Evolutionary conservation across 2,888 invertebrate genomes (phyloP), one percentile per base, ranked within the genome.

Genomic region (Leucoma salicis): DNA sequence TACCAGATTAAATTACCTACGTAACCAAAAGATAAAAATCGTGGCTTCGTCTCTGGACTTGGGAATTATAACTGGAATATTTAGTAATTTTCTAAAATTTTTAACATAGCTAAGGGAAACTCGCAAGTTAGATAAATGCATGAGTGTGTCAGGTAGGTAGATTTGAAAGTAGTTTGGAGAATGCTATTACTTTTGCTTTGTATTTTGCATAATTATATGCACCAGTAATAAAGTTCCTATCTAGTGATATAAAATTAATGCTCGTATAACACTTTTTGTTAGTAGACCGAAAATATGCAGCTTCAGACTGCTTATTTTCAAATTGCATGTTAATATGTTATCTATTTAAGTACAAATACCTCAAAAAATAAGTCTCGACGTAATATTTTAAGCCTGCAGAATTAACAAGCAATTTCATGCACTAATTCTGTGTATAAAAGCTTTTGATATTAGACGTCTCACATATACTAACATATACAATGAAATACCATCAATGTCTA

Each of bases 351-450:
- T 25, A 1, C 13, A 11, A 25, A 39, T 37, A 14, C 8, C 21
- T 21, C 8, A 21, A 24, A 1, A 10, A 12, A 31, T 28, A 31
- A 25, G 40, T 36, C 34, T 41, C 32, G n/a, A 15, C 42, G 11
- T 31, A 21, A 12, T 51, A 35, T 3, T 36, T 29, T 39, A 24
- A 39, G 41, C 42, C 44, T 46, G 59, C 68, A 67, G 66, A 72
- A 68, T 73, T 77, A 79, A 82, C 77, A 60, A 51, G 74, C 82
- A 78, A 74, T 69, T 52, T 65, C 78, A 74, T 76, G 78, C 78
- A 83, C 83, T 86, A 86, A 87, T 81, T 78, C 60, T 76, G 70
- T 82, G 82, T 85, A 67, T 3, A 45, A 46, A 69, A 63, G 78
- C 78, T 74, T 78, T 28, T 33, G 46, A 56, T 54, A 65, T 57